Base-by-base conservation (phyloP, 2,797 vertebrate species). In the Tympanoctomys barrerae region DNA sequence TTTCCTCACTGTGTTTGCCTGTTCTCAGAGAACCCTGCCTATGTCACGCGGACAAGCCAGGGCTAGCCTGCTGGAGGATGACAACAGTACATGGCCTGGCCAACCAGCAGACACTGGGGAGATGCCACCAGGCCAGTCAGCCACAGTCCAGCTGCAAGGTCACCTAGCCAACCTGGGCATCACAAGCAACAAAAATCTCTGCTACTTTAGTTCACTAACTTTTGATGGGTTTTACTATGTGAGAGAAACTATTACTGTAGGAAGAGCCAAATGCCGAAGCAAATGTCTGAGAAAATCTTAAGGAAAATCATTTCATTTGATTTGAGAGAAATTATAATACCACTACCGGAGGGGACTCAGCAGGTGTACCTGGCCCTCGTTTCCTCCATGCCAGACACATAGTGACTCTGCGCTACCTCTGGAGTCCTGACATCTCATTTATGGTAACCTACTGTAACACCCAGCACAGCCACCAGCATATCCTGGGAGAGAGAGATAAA, bases 261-360 rank as follows among this genome's bases (percentile, higher is more conserved):
- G 90, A 96, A 97, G 96, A 97, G 66, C 88, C 84, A 88, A 78
- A 54, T 90, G 88, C 95, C 84, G 85, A 87, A 87, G 78, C 90
- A 96, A 95, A 97, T 82, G 92, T 89, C 97, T 97, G 91, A 87
- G 81, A 97, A 91, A 90, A 73, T 87, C 18, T 0, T 8, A 46
- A 46, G 16, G 2, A 70, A 97, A 96, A 97, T 96, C 93, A 94
- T 89, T 87, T 92, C 79, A 52, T 90, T 84, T 92, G 90, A 96
- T 68, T 52, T 80, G 82, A 95, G 87, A 87, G 87, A 19, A 92
- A 87, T 19, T 0, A 26, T 36, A 80, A 36, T 26, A 80, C 75
- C 52, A 18, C 75, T 52, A 78, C 46, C 33, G 46, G 46, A 78
- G 49, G 7, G 46, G 16, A 79, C 90, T 85, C 95, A n/a, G 9